Conservation (phyloP, 2,113 vertebrate genomes). For the Corynorhinus townsendii region DNA sequence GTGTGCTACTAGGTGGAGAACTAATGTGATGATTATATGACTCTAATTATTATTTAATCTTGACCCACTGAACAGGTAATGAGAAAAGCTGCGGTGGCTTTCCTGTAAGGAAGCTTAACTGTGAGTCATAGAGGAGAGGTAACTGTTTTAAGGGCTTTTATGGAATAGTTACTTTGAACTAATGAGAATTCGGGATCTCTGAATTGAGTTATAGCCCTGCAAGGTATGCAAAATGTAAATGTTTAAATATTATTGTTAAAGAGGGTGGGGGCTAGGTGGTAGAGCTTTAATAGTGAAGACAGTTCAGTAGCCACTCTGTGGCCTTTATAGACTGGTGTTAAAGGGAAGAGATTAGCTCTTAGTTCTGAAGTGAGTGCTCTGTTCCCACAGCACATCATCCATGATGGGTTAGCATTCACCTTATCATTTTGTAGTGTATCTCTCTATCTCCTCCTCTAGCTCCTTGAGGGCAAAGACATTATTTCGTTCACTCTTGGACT, state of each 20-base stretch:
- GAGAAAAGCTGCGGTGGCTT: constrained; percentile 40
- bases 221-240: neutral
- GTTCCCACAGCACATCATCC: neutral
- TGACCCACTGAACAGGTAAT: constrained; percentile 43
- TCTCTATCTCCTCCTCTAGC: neutral
- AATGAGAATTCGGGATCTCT: constrained; percentile 61
- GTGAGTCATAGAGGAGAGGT: constrained; percentile 58
- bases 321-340: neutral
- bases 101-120: constrained; percentile 47
- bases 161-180: constrained; percentile 47
- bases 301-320: neutral
- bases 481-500: neutral
- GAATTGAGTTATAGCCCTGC: neutral
- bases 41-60: constrained; percentile 5
- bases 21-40: neutral
- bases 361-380: neutral
- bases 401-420: neutral
- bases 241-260: constrained; percentile 23
- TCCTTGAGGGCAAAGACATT: neutral
- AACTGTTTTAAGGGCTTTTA: constrained; percentile 52
- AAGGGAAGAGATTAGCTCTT: neutral
- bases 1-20: neutral
- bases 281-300: neutral
- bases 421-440: neutral
- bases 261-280: neutral